Conservation (phyloP, 1,140 invertebrate species). For the Coelopa frigida region DNA sequence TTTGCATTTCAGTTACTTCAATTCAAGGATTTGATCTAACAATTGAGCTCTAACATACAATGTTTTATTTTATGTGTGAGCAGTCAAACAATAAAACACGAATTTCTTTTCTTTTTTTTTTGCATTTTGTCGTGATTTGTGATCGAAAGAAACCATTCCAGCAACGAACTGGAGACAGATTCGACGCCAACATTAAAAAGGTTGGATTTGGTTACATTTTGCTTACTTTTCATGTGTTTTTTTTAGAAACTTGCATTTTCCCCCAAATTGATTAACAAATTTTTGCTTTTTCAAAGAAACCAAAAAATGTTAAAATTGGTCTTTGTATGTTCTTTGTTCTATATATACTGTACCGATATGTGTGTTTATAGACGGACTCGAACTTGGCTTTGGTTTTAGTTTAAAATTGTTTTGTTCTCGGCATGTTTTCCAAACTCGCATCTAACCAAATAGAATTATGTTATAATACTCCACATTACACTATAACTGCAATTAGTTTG, state of each 20-base stretch:
- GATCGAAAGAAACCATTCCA: conserved; percentile 31
- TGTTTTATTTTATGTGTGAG: too few species aligned
- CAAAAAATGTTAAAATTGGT: background rate
- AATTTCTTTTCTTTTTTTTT: background rate
- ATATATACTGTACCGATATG: background rate
- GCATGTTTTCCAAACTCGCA: background rate
- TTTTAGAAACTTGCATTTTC: conserved; percentile 2
- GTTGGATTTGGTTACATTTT: conserved; percentile 29
- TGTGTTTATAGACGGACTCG: too few species aligned
- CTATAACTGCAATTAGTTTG: too few species aligned
- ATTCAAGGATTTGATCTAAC: too few species aligned
- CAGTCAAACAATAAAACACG: too few species aligned
- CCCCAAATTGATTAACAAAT: background rate
- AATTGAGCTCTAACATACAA: too few species aligned
- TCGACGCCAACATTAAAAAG: conserved; percentile 38
- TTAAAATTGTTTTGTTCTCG: background rate
- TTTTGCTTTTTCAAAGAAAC: background rate
- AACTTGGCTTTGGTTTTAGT: too few species aligned
- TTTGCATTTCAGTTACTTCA: too few species aligned
- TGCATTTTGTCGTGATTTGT: background rate
- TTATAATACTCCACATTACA: too few species aligned
- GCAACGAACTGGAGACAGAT: conserved; percentile 36
- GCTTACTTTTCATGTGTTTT: conserved; percentile 6
- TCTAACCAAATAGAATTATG: too few species aligned
- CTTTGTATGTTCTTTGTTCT: background rate